A percentile compares a stretch with the other conserved stretches of the same genome.
Evolutionary conservation across 2,888 invertebrate genomes (phyloP).

Genomic region (Pasiphila rectangulata): DNA sequence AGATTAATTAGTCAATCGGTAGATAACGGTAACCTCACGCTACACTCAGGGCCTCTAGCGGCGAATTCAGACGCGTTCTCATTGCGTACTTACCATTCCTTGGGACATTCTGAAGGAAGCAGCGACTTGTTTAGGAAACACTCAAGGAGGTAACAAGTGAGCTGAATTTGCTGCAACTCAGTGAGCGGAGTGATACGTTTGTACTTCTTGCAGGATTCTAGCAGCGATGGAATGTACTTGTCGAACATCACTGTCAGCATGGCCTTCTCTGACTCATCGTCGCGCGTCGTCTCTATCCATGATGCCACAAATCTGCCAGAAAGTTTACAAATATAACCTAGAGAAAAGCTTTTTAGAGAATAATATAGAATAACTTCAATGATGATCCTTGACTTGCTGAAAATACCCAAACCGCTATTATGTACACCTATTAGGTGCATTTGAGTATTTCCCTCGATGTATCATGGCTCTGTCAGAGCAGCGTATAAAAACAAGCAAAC

Average conservation of each 20-base stretch:
- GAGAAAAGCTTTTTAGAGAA: too few species aligned
- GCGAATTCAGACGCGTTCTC: too few species aligned
- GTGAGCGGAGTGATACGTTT: conserved; percentile 95
- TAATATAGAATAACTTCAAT: not conserved
- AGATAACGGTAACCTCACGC: too few species aligned
- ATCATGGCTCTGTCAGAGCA: too few species aligned
- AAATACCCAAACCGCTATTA: too few species aligned
- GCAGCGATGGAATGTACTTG: conserved; percentile 92
- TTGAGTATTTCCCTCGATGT: too few species aligned
- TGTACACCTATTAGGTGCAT: too few species aligned
- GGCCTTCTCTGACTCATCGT: conserved; percentile 86
- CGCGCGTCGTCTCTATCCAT: conserved; percentile 90
- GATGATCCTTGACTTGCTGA: too few species aligned
- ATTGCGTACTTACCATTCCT: conserved; percentile 91
- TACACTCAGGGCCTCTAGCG: too few species aligned
- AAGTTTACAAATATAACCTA: too few species aligned
- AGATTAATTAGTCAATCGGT: too few species aligned
- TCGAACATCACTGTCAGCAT: conserved; percentile 93
- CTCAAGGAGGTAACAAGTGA: conserved; percentile 92
- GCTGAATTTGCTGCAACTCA: conserved; percentile 93
- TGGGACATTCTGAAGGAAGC: conserved; percentile 93
- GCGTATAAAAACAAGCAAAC: too few species aligned
- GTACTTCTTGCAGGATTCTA: conserved; percentile 89
- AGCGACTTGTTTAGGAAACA: conserved; percentile 90
- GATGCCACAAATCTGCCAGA: conserved; percentile 91